Percentiles rank a stretch among this genome's conserved stretches.
phyloP scores from a whole-genome alignment of 1,140 invertebrate species.

The Brachionus paranguensis region DNA sequence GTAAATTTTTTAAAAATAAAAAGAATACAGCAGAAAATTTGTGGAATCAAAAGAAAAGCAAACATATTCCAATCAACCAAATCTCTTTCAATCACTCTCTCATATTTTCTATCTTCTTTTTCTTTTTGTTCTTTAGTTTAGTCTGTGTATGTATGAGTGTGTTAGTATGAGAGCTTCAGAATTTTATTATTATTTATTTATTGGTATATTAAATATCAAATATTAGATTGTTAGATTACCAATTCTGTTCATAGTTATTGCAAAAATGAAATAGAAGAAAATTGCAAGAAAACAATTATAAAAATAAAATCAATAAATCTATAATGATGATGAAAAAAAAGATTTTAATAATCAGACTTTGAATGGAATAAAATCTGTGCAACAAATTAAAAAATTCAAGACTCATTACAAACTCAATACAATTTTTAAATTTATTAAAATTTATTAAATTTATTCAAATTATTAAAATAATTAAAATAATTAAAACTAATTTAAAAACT shows the following conservation, averaged over 20 bases:
- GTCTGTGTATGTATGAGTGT: background rate
- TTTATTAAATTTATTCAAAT: too few species aligned
- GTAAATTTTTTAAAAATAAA: background rate
- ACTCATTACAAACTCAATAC: too few species aligned
- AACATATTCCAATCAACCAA: background rate
- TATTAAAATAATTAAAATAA: too few species aligned
- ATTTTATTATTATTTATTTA: background rate
- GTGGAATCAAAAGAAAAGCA: background rate
- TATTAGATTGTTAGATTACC: slow-evolving; percentile 19
- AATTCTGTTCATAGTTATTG: slow-evolving; percentile 23
- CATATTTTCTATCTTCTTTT: background rate
- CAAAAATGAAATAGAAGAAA: background rate
- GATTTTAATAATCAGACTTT: background rate
- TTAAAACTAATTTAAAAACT: too few species aligned
- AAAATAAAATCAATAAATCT: slow-evolving; percentile 10
- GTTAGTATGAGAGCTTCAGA: background rate
- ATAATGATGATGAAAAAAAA: background rate
- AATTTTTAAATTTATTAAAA: too few species aligned
- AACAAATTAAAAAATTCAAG: background rate
- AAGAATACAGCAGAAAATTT: background rate
- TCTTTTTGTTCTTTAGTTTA: background rate
- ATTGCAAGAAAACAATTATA: slow-evolving; percentile 14
- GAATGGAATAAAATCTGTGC: background rate
- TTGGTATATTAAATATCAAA: slow-evolving; percentile 25
- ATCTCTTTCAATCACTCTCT: background rate